phyloP scores from a whole-genome alignment of 2,888 invertebrate genomes.

The Esperia sulphurella region DNA sequence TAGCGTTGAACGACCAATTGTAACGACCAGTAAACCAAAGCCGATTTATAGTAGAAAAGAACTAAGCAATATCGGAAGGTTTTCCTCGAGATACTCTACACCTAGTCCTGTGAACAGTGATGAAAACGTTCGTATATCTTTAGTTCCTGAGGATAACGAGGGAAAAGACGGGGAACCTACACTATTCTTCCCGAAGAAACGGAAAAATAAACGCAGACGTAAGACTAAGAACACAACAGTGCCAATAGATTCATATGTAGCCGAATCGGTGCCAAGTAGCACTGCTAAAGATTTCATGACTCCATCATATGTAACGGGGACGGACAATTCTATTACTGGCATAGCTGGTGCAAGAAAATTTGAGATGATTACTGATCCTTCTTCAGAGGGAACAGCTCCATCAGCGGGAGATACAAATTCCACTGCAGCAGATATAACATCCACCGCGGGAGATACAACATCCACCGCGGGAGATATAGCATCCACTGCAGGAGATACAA shows the following conservation, averaged over 20 bases:
- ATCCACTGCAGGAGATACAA: too few species aligned
- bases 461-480: too few species aligned
- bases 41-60: background rate
- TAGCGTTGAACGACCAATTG: background rate
- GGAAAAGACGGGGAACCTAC: slow-evolving; percentile 53
- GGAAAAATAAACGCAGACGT: slow-evolving; percentile 39
- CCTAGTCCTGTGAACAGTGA: slow-evolving; percentile 7
- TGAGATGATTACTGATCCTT: background rate
- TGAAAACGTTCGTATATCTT: slow-evolving; percentile 47
- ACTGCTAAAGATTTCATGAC: slow-evolving; percentile 18
- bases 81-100: background rate
- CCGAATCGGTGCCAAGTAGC: slow-evolving; percentile 20
- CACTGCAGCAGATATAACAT: background rate
- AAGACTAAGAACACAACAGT: slow-evolving; percentile 27
- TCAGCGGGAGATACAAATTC: slow-evolving; percentile 12
- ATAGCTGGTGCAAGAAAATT: background rate
- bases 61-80: slow-evolving; percentile 4
- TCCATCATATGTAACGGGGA: slow-evolving; percentile 14
- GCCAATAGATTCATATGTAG: slow-evolving; percentile 29
- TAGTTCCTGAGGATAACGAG: slow-evolving; percentile 44
- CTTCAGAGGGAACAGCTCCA: slow-evolving; percentile 15
- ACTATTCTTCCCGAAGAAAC: slow-evolving; percentile 54
- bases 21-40: slow-evolving; percentile 8
- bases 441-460: too few species aligned
- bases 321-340: slow-evolving; percentile 10